Percentiles rank a stretch among this genome's conserved stretches.
These are phyloP conservation scores for Ramphastos sulfuratus DNA, from an alignment of 2,113 vertebrate species.

Conservation along the genomic window DNA sequence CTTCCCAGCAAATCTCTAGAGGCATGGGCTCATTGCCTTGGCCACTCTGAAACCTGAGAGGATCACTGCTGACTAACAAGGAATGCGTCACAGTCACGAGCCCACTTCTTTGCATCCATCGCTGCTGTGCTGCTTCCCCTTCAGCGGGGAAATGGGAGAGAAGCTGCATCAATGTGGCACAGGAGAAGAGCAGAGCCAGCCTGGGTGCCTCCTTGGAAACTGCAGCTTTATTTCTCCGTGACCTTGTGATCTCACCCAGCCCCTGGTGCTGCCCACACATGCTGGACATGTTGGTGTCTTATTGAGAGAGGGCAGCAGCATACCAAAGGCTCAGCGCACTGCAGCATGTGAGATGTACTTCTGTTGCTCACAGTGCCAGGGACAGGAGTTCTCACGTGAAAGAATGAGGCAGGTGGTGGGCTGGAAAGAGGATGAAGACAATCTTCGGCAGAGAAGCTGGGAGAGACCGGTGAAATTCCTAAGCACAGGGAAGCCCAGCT, in stretches of 20 bases:
- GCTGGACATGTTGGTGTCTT: rapidly evolving
- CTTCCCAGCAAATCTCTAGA: background rate
- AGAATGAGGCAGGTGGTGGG: background rate
- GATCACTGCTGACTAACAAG: background rate
- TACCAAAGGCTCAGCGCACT: background rate
- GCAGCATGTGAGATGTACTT: rapidly evolving
- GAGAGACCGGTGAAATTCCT: background rate
- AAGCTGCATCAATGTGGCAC: rapidly evolving
- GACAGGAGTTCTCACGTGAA: background rate
- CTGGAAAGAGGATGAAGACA: background rate
- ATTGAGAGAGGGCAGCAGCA: background rate
- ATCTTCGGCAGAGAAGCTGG: background rate
- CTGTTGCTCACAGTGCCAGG: background rate
- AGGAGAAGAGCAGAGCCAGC: background rate
- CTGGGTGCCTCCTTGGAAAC: background rate
- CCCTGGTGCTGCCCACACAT: background rate
- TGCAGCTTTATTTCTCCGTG: background rate
- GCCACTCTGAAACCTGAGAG: background rate
- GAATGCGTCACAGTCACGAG: constrained; percentile 2
- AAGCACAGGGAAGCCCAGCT: background rate
- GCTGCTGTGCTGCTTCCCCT: background rate
- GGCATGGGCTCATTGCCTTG: background rate
- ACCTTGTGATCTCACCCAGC: background rate
- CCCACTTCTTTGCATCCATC: background rate
- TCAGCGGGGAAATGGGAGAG: rapidly evolving